phyloP scores from a whole-genome alignment of 2,113 vertebrate species.

The Sorex araneus region DNA sequence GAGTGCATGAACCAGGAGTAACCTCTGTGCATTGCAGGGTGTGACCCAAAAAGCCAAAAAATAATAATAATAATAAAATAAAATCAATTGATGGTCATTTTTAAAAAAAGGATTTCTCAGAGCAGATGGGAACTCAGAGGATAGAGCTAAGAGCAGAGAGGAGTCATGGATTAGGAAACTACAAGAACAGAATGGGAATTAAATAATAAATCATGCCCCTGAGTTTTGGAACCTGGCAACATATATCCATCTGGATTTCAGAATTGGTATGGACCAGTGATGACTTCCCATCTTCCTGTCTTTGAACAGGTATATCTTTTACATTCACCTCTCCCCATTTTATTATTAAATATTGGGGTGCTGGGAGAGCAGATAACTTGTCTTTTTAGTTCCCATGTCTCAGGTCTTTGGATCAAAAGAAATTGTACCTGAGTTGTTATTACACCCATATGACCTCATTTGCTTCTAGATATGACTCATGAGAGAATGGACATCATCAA shows the following conservation, averaged over 20 bases:
- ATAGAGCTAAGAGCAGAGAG: neutral
- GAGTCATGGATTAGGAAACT: neutral
- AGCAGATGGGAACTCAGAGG: neutral
- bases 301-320: slow-evolving; percentile 56
- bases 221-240: neutral
- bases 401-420: slow-evolving; percentile 72
- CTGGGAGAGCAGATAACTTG: slow-evolving; percentile 68
- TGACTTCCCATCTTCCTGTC: neutral
- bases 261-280: neutral
- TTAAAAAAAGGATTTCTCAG: slow-evolving; percentile 16
- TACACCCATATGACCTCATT: slow-evolving; percentile 39
- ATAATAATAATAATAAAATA: too few relatives aligned
- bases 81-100: neutral
- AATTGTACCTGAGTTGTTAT: slow-evolving; percentile 30
- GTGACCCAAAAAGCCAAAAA: too few relatives aligned
- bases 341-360: slow-evolving; percentile 46
- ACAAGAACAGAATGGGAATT: neutral
- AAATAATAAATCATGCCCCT: neutral
- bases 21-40: too few relatives aligned
- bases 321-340: slow-evolving; percentile 46
- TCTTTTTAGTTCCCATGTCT: slow-evolving; percentile 69
- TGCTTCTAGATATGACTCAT: slow-evolving; percentile 59
- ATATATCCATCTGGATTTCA: slow-evolving; percentile 36
- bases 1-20: too few relatives aligned
- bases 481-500: slow-evolving; percentile 70